Evolutionary conservation across 2,113 vertebrate species (phyloP).

Genomic region (Neolamprologus caudopunctatus): DNA sequence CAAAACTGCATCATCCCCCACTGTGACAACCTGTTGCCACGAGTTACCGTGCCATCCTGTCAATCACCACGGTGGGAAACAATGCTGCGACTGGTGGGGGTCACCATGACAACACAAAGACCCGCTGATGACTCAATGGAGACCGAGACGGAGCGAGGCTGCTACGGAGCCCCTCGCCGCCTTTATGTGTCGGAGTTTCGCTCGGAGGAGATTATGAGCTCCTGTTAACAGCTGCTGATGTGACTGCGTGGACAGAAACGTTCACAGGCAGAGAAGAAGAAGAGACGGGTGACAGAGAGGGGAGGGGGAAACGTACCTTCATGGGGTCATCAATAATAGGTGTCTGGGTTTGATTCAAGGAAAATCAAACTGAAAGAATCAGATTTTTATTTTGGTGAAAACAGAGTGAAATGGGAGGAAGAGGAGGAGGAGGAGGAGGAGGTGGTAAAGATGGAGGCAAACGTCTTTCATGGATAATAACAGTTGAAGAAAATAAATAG

Average conservation of each 20-base stretch:
- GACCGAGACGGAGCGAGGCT: neutral
- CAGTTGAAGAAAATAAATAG: accelerated
- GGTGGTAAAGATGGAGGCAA: neutral
- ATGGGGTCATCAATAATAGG: neutral
- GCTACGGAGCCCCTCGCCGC: neutral
- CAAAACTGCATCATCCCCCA: neutral
- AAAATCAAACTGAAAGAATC: neutral
- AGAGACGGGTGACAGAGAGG: neutral
- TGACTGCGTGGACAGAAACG: neutral
- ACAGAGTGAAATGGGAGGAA: neutral
- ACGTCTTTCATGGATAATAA: neutral
- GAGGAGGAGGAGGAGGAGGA: neutral
- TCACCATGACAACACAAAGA: conserved; percentile 50
- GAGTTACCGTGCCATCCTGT: conserved; percentile 29
- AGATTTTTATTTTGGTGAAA: neutral
- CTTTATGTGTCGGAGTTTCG: neutral
- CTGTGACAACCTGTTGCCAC: conserved; percentile 30
- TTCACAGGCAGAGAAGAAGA: neutral
- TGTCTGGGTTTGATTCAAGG: neutral
- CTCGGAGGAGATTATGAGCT: conserved; percentile 19
- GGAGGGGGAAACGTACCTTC: accelerated
- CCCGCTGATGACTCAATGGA: conserved; percentile 13
- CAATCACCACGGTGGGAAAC: conserved; percentile 9
- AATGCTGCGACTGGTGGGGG: conserved; percentile 21
- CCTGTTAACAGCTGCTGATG: conserved; percentile 2